These are phyloP conservation scores for Pogona vitticeps DNA, from an alignment of 2,113 vertebrate species.

Conservation along the genomic window DNA sequence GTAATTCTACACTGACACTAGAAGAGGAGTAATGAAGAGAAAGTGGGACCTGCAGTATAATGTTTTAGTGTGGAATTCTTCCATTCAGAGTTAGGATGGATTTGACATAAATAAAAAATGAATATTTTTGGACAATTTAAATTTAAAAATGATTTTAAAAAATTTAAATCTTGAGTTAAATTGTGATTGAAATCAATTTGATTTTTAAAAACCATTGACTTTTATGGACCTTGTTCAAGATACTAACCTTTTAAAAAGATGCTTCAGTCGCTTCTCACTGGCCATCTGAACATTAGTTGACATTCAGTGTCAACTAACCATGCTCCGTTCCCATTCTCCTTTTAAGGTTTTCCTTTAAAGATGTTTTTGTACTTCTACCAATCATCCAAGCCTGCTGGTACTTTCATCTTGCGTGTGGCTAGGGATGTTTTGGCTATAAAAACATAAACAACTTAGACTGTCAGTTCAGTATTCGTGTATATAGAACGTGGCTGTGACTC, in stretches of 20 bases:
- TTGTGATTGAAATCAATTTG: too few relatives aligned
- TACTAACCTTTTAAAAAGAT: too few relatives aligned
- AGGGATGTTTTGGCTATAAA: background rate
- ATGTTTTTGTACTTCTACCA: background rate
- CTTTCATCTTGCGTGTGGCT: background rate
- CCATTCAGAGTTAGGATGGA: background rate
- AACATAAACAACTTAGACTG: background rate
- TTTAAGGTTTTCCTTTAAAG: background rate
- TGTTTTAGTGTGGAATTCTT: background rate
- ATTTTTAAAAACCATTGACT: too few relatives aligned
- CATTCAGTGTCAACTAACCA: background rate
- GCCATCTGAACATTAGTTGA: background rate
- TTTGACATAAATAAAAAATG: too few relatives aligned
- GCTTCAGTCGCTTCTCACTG: too few relatives aligned
- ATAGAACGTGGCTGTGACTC: background rate
- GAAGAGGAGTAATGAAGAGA: background rate
- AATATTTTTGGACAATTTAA: too few relatives aligned
- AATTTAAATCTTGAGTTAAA: too few relatives aligned
- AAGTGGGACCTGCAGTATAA: background rate
- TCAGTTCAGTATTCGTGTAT: background rate
- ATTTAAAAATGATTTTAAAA: too few relatives aligned
- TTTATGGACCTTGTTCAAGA: too few relatives aligned
- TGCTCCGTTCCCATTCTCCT: background rate
- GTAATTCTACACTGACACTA: background rate
- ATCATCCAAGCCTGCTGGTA: background rate